Evolutionary conservation across 2,888 invertebrate species (phyloP), one percentile per base, ranked within the genome.

Genomic region (Eledona agricola): DNA sequence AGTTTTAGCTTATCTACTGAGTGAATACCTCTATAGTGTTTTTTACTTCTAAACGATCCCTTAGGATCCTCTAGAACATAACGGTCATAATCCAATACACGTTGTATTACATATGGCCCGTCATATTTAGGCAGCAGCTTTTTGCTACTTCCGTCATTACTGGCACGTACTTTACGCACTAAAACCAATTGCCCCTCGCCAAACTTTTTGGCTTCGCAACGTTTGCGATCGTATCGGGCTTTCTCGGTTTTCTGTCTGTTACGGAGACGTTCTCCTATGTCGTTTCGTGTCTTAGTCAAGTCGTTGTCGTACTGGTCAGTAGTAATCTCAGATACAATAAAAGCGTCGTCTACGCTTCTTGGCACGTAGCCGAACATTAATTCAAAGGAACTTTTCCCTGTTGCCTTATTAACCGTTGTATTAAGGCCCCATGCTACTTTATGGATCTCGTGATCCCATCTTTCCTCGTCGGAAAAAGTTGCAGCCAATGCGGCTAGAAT

Each of bases 331-430:
- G 50, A 43, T 4, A 4, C n/a, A 1, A 62, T 28, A 23, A 51
- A 61, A 4, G 59, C 51, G 43, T 63, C 64, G 15, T 57, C 40
- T 9, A 50, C 20, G 4, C 58, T 55, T 43, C 60, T 17, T 12
- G 65, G 63, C 2, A 46, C 16, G 29, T 58, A 67, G 3, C 67
- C 67, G 7, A 65, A 55, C 9, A 67, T 53, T 23, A 64, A 7
- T 45, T 62, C 60, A 31, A 61, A 52, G 3, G 63, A 59, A 16
- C 31, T 47, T 32, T 62, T 64, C 2, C 56, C 59, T 2, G 62
- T 59, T 3, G 59, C 45, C 7, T 50, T 52, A 58, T 57, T 60
- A 17, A 58, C 38, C 5, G 59, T 58, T 2, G 55, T 46, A 51
- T 65, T 61, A 32, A 63, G 52, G 34, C 59, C 59, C 55, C 57